Evolutionary conservation across 2,888 invertebrate genomes (phyloP), one percentile per base, ranked within the genome.

Genomic region (Eupithecia insigniata): DNA sequence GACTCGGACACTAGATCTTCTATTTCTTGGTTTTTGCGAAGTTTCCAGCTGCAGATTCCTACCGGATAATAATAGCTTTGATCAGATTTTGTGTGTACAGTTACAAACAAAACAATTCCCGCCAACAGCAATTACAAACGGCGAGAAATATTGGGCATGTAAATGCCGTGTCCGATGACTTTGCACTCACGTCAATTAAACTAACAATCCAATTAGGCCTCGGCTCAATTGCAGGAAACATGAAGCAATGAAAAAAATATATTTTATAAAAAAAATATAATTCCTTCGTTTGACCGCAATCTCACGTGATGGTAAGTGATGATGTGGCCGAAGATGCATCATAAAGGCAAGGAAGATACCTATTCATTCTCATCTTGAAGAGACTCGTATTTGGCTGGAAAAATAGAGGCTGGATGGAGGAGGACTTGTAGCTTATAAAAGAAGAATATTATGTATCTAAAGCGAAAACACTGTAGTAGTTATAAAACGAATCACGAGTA

Each of bases 181-280:
- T 78, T 72, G 74, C 86, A 79, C 84, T 87, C 87, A 84, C 83
- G 83, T 87, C 87, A 85, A 85, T 86, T 87, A 84, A 79, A 83
- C 84, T 85, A 87, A 85, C 87, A 89, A 87, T 87, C 86, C 89
- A 89, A 90, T 90, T 88, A 88, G 77, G 78, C 80, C 64, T 75
- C 73, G 79, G 78, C 46, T 77, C 80, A 87, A 89, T 88, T 87
- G 85, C 80, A 74, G 71, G 79, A 79, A 83, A 83, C 81, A 78
- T 75, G 78, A 79, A 74, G 72, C 74, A 26, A 26, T 55, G 55
- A 3, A 26, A 55, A 26, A 55, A 22, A 55, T 4, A 12, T 22
- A 55, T n/a, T 46, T 46, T 1, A 55, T 55, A 12, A 51, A 22
- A 51, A 51, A 51, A 22, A 7, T 43, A n/a, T 3, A 0, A 2